Conservation (phyloP, 2,888 invertebrate species). For the Nymphalis polychloros region DNA sequence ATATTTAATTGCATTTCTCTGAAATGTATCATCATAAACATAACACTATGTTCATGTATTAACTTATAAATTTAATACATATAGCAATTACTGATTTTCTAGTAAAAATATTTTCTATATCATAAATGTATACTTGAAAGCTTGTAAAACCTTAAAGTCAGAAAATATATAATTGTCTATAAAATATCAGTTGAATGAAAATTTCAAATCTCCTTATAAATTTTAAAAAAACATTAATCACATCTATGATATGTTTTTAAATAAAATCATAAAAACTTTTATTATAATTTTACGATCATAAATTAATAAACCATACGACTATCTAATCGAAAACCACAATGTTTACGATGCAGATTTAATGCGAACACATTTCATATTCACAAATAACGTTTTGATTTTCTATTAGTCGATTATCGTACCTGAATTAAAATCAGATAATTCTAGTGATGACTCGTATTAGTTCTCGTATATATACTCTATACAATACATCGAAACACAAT, state of each 20-base stretch:
- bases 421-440: slow-evolving; percentile 47
- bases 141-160: neutral
- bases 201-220: neutral
- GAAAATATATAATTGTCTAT: neutral
- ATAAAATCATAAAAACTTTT: neutral
- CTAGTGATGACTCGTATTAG: slow-evolving; percentile 34
- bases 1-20: too few relatives aligned
- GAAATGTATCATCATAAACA: too few relatives aligned
- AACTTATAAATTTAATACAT: too few relatives aligned
- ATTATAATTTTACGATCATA: slow-evolving; percentile 31
- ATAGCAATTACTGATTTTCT: too few relatives aligned
- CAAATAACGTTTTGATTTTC: slow-evolving; percentile 69
- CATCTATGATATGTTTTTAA: neutral
- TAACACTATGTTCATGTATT: too few relatives aligned
- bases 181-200: neutral
- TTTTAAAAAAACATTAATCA: neutral
- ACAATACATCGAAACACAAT: slow-evolving; percentile 67
- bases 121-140: neutral
- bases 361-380: slow-evolving; percentile 55
- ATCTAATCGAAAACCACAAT: slow-evolving; percentile 58
- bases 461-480: slow-evolving; percentile 44
- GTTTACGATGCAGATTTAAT: slow-evolving; percentile 66
- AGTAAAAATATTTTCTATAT: too few relatives aligned
- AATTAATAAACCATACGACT: slow-evolving; percentile 45
- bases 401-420: slow-evolving; percentile 62